Percentiles rank a stretch among this genome's conserved stretches.
phyloP scores from a whole-genome alignment of 2,797 vertebrate species.

The Danio albolineatus region DNA sequence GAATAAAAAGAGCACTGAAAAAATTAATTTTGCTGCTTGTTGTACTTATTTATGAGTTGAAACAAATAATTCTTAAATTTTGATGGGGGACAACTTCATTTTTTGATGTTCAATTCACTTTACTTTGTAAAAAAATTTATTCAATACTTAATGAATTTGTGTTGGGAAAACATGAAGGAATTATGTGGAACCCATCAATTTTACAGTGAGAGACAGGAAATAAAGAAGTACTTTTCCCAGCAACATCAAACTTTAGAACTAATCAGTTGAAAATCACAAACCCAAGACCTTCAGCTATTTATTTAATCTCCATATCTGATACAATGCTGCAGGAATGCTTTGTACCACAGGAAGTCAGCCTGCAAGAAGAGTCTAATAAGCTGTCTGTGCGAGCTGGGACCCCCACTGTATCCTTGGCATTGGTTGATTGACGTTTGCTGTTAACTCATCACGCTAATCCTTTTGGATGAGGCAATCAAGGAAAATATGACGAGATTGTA shows the following conservation, averaged over 20 bases:
- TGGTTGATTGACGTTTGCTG: constrained; percentile 32
- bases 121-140: no score
- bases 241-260: not conserved
- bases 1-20: constrained; percentile 8
- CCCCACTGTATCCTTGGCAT: constrained; percentile 15
- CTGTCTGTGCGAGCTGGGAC: constrained; percentile 19
- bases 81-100: no score
- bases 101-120: no score
- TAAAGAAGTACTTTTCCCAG: not conserved
- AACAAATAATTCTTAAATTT: no score
- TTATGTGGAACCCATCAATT: no score
- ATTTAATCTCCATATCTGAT: constrained; percentile 3
- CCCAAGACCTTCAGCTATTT: not conserved
- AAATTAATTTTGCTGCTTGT: no score
- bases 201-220: no score
- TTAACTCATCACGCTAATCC: constrained; percentile 41
- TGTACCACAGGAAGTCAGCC: constrained; percentile 3
- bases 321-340: not conserved
- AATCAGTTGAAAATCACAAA: not conserved
- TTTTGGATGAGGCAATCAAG: constrained; percentile 39
- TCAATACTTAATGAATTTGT: no score
- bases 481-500: constrained; percentile 29
- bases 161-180: no score
- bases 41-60: no score
- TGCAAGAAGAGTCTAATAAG: constrained; percentile 14